A percentile compares a stretch with the other conserved stretches of the same genome.
phyloP scores from a whole-genome alignment of 1,140 invertebrate species.

The Phenacoccus solenopsis region DNA sequence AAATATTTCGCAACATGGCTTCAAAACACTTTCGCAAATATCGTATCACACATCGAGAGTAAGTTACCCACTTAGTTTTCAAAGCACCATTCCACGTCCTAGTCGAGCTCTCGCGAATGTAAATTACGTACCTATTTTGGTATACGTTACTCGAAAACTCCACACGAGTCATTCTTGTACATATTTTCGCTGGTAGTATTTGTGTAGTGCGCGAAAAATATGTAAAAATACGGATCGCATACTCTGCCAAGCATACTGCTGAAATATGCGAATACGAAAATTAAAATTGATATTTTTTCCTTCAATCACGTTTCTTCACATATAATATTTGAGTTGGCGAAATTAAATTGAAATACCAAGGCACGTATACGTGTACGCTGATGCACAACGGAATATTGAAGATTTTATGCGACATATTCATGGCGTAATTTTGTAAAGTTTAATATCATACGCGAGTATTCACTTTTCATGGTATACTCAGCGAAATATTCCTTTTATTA shows the following conservation, averaged over 20 bases:
- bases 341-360: not conserved
- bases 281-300: conserved; percentile 3
- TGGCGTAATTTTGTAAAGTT: conserved; percentile 2
- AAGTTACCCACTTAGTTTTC: not conserved
- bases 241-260: not conserved
- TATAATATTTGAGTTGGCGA: not conserved
- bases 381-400: not conserved
- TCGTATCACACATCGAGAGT: not conserved
- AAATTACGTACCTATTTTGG: not conserved
- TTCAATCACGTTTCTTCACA: not conserved
- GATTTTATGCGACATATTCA: not conserved
- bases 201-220: not conserved
- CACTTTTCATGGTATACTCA: not conserved
- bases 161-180: not conserved
- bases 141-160: not conserved
- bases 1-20: too few species aligned
- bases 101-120: not conserved
- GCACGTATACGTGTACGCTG: not conserved
- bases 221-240: not conserved
- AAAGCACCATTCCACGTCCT: not conserved
- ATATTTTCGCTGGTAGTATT: not conserved
- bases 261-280: not conserved
- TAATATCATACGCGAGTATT: not conserved
- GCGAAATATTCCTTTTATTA: not conserved
- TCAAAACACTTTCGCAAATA: too few species aligned